Conservation (phyloP, 2,797 vertebrate species). For the Lerista edwardsae region DNA sequence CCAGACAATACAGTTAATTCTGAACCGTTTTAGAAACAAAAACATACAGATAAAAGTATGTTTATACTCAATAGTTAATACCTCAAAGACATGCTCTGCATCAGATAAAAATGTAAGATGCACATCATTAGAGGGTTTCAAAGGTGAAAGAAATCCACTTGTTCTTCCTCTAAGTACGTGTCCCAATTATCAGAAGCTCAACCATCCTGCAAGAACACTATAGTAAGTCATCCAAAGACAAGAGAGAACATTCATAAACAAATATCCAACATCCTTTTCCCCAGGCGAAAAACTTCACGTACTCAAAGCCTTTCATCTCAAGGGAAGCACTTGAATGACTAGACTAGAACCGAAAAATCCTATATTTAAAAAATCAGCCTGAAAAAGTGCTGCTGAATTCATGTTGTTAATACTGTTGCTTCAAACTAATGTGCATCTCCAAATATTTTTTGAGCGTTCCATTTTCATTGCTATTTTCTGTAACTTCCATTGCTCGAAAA, state of each 20-base stretch:
- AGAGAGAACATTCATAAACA: not conserved
- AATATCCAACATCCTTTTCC: not conserved
- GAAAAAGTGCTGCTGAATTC: not conserved
- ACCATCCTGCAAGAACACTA: not conserved
- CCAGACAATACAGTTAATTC: not conserved
- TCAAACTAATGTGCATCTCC: not conserved
- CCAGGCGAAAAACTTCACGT: not conserved
- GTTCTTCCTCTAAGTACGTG: not conserved
- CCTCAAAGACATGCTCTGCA: not conserved
- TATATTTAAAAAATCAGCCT: not conserved
- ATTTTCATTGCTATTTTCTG: not conserved
- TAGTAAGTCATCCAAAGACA: slow-evolving; percentile 8
- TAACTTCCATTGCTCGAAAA: not conserved
- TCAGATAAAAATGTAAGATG: not conserved
- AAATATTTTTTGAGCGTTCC: not conserved
- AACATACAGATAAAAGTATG: not conserved
- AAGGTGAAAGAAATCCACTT: not conserved
- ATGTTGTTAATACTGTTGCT: not conserved
- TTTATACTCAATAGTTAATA: not conserved
- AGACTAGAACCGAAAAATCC: not conserved
- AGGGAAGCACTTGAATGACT: not conserved
- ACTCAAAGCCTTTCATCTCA: not conserved
- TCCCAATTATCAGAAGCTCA: not conserved
- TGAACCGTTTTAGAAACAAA: not conserved
- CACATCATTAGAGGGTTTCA: not conserved